Conservation (phyloP, 2,113 vertebrate genomes). For the Herpetotheres cachinnans region DNA sequence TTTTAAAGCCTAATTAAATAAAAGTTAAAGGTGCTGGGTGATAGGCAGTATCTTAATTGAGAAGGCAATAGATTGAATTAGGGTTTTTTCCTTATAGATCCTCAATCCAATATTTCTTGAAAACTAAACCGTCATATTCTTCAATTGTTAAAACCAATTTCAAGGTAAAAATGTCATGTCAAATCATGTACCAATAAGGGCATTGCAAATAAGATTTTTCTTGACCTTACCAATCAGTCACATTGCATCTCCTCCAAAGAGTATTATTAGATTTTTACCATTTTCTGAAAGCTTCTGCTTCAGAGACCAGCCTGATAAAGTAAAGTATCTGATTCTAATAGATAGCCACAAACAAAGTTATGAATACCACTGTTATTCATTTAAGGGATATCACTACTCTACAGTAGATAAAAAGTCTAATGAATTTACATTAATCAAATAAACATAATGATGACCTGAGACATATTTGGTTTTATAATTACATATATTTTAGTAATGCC, state of each 20-base stretch:
- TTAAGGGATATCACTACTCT: conserved; percentile 69
- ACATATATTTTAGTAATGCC: background rate
- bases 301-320: conserved; percentile 70
- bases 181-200: conserved; percentile 78
- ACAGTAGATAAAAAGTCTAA: conserved; percentile 67
- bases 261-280: conserved; percentile 82
- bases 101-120: conserved; percentile 77
- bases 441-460: conserved; percentile 39
- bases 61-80: conserved; percentile 76
- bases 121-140: conserved; percentile 72
- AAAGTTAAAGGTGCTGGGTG: conserved; percentile 61
- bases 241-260: conserved; percentile 76
- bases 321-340: conserved; percentile 72
- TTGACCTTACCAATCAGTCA: conserved; percentile 81
- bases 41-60: conserved; percentile 68
- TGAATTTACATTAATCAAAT: conserved; percentile 72
- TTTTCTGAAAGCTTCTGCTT: conserved; percentile 74
- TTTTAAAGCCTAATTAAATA: conserved; percentile 64
- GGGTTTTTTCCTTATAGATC: conserved; percentile 68
- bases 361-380: conserved; percentile 73
- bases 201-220: conserved; percentile 79
- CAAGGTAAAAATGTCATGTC: conserved; percentile 81
- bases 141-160: conserved; percentile 81
- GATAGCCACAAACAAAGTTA: conserved; percentile 78
- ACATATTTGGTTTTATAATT: conserved; percentile 23